Conservation (phyloP, 2,888 invertebrate genomes). For the Alsophila aescularia region DNA sequence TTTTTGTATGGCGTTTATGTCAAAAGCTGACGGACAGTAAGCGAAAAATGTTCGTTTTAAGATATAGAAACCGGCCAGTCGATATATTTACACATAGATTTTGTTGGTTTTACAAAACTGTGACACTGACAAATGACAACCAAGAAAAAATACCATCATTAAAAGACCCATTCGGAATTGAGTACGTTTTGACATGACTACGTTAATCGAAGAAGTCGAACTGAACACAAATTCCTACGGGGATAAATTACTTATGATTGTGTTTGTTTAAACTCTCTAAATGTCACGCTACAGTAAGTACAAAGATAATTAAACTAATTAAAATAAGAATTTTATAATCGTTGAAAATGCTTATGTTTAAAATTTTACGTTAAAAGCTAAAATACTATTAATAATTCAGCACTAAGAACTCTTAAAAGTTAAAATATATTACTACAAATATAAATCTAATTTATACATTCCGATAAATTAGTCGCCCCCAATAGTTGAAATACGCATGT, state of each 20-base stretch:
- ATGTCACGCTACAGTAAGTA: not conserved
- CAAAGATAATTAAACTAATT: not conserved
- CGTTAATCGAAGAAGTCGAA: constrained; percentile 11
- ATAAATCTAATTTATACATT: too few species aligned
- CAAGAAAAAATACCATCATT: not conserved
- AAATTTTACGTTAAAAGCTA: not conserved
- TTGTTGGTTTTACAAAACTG: not conserved
- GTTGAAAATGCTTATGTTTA: too few species aligned
- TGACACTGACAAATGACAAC: constrained; percentile 6
- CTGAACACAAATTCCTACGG: not conserved
- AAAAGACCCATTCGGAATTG: not conserved
- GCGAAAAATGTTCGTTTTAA: too few species aligned
- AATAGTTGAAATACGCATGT: too few species aligned
- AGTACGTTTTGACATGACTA: not conserved
- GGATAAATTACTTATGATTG: constrained; percentile 1
- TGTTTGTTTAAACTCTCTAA: not conserved
- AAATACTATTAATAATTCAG: too few species aligned
- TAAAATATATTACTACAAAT: too few species aligned
- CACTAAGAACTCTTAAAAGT: too few species aligned
- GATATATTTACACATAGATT: too few species aligned
- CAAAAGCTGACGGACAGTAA: too few species aligned
- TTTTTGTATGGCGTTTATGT: too few species aligned
- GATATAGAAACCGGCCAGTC: too few species aligned
- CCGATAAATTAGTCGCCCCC: too few species aligned
- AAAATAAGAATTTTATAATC: not conserved